Percentiles rank a stretch among this genome's conserved stretches.
Evolutionary conservation across 1,140 invertebrate genomes (phyloP).

Genomic region (Drosophila biarmipes): DNA sequence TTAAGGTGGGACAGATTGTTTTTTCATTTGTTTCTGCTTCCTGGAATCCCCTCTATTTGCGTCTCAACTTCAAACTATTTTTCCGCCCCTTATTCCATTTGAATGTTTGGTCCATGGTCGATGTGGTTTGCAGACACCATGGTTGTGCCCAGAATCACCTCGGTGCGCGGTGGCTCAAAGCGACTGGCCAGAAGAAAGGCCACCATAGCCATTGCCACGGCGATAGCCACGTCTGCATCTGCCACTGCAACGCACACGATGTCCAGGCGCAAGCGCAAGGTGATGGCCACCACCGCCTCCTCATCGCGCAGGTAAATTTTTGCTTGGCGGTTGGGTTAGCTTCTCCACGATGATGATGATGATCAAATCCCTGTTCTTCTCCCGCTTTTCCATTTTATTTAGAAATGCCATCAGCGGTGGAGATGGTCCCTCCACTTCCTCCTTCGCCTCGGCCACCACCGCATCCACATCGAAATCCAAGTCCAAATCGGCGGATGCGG

Average conservation of each 20-base stretch:
- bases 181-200: slow-evolving; percentile 60
- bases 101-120: slow-evolving; percentile 1
- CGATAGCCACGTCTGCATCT: slow-evolving; percentile 8
- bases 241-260: slow-evolving; percentile 41
- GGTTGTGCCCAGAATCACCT: slow-evolving; percentile 50
- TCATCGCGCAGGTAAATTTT: slow-evolving; percentile 64
- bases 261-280: slow-evolving; percentile 58
- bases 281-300: slow-evolving; percentile 15
- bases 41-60: neutral
- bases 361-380: slow-evolving; percentile 5
- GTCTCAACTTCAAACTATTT: slow-evolving; percentile 7
- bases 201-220: slow-evolving; percentile 8
- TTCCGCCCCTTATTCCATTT: slow-evolving; percentile 9
- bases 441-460: neutral
- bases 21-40: slow-evolving; percentile 35
- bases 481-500: slow-evolving; percentile 13
- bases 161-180: slow-evolving; percentile 45
- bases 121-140: slow-evolving; percentile 22
- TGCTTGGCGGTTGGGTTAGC: slow-evolving; percentile 9
- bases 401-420: slow-evolving; percentile 27
- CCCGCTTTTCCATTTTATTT: slow-evolving; percentile 22
- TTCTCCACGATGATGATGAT: slow-evolving; percentile 5
- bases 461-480: slow-evolving; percentile 13
- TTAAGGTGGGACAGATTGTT: slow-evolving; percentile 6
- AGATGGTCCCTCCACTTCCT: slow-evolving; percentile 16